Conservation (phyloP, 2,888 invertebrate species). For the Phrixothrix hirtus region DNA sequence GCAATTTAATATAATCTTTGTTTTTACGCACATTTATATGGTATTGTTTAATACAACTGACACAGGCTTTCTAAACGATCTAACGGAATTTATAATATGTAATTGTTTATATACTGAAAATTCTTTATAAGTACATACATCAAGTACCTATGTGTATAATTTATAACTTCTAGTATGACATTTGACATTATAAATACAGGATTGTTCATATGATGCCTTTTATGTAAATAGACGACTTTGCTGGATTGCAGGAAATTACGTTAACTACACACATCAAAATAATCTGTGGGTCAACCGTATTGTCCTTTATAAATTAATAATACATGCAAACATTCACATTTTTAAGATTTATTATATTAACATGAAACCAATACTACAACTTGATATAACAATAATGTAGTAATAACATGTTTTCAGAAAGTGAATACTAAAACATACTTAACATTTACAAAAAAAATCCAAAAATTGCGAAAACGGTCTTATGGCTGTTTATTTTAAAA, state of each 20-base stretch:
- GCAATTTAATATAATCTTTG: slow-evolving; percentile 10
- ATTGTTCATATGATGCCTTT: slow-evolving; percentile 45
- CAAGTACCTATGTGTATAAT: slow-evolving; percentile 43
- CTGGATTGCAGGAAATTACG: background rate
- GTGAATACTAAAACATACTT: too few species aligned
- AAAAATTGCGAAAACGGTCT: too few species aligned
- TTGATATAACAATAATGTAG: too few species aligned
- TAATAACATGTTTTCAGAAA: too few species aligned
- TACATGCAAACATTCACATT: background rate
- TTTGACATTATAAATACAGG: slow-evolving; percentile 45
- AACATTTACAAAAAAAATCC: too few species aligned
- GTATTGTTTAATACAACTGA: slow-evolving; percentile 19
- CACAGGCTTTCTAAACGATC: slow-evolving; percentile 22
- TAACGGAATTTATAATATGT: slow-evolving; percentile 20
- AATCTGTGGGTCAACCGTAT: too few species aligned
- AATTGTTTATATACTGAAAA: slow-evolving; percentile 20
- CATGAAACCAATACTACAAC: too few species aligned
- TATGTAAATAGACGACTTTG: background rate
- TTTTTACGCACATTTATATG: slow-evolving; percentile 12
- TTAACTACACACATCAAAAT: too few species aligned
- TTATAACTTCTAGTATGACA: slow-evolving; percentile 39
- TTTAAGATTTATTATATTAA: too few species aligned
- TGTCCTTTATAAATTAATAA: background rate
- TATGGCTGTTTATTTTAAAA: too few species aligned
- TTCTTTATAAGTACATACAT: slow-evolving; percentile 26